phyloP scores from a whole-genome alignment of 2,797 vertebrate species.

The Takifugu rubripes region DNA sequence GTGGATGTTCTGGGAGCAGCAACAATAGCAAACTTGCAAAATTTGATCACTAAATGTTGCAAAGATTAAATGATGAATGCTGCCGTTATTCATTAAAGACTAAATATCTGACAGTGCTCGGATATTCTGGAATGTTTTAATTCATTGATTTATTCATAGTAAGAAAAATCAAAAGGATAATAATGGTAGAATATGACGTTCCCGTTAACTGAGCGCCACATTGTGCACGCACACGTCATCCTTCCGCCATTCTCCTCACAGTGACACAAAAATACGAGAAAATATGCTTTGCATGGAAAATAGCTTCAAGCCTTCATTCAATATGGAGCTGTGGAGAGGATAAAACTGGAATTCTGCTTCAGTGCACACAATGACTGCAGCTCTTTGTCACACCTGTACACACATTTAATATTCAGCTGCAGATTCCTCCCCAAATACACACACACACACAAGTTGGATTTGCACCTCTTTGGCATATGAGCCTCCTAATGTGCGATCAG shows the following conservation, averaged over 20 bases:
- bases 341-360: slow-evolving; percentile 15
- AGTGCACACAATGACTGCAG: slow-evolving; percentile 14
- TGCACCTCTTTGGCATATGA: not conserved
- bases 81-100: too few relatives aligned
- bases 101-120: too few relatives aligned
- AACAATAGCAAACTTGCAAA: too few relatives aligned
- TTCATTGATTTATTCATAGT: too few relatives aligned
- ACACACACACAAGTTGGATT: not conserved
- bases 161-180: too few relatives aligned
- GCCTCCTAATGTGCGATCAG: not conserved
- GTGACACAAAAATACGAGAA: not conserved
- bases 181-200: too few relatives aligned
- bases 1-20: too few relatives aligned
- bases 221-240: too few relatives aligned
- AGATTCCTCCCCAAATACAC: slow-evolving; percentile 1
- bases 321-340: not conserved
- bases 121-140: too few relatives aligned
- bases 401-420: slow-evolving; percentile 48
- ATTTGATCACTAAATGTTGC: too few relatives aligned
- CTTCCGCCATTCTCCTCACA: not conserved
- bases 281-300: not conserved
- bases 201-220: too few relatives aligned
- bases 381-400: slow-evolving; percentile 44
- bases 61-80: too few relatives aligned
- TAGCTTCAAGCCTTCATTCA: not conserved